phyloP scores from a whole-genome alignment of 37 sponge, comb jelly and placozoan species.

The Hexactinellida sp. region DNA sequence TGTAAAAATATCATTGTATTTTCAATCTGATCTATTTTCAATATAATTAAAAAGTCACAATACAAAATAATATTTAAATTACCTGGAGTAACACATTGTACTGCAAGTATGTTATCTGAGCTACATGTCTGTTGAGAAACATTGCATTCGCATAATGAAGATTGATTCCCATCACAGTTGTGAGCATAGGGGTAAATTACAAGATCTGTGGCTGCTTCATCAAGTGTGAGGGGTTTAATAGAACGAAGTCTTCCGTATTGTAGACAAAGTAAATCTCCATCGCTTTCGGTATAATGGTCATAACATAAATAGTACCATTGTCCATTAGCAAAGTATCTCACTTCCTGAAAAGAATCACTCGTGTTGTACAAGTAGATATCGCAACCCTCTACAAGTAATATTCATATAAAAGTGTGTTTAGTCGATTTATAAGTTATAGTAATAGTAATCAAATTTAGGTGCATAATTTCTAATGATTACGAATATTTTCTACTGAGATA shows the following conservation, averaged over 20 bases:
- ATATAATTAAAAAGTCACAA: too few species aligned
- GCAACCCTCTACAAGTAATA: not conserved
- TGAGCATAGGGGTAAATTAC: not conserved
- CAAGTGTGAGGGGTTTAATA: not conserved
- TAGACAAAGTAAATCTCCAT: not conserved
- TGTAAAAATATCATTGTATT: too few species aligned
- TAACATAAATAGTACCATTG: not conserved
- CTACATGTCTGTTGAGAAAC: not conserved
- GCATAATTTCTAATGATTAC: too few species aligned
- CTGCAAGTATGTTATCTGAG: not conserved
- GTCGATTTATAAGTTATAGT: not conserved
- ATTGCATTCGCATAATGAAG: not conserved
- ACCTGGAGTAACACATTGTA: not conserved
- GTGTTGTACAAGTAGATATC: not conserved
- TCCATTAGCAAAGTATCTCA: not conserved
- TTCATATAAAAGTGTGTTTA: not conserved
- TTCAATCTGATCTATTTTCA: too few species aligned
- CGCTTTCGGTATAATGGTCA: not conserved
- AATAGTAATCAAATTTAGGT: too few species aligned
- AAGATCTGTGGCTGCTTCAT: not conserved
- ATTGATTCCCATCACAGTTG: not conserved
- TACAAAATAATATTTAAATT: not conserved
- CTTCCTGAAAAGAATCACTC: not conserved
- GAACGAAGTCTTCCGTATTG: not conserved
- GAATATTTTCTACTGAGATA: too few species aligned